These are phyloP conservation scores for Bos javanicus DNA, from an alignment of 2,113 vertebrate genomes.

Conservation along the genomic window DNA sequence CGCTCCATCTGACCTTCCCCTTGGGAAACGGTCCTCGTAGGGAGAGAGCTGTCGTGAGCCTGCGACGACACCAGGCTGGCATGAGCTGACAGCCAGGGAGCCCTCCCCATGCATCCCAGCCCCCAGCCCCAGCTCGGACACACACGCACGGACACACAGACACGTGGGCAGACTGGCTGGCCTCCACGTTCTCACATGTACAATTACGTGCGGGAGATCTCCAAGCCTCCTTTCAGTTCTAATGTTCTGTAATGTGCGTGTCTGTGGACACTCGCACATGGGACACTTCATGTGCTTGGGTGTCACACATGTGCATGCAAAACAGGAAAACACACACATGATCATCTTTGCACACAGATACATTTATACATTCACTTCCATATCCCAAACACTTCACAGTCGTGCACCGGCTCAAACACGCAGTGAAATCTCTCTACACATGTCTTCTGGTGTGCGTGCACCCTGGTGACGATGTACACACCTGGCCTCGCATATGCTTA, in stretches of 20 bases:
- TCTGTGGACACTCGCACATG: fast-evolving
- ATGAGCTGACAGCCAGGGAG: neutral
- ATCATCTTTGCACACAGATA: neutral
- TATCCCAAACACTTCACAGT: no score
- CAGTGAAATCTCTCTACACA: neutral
- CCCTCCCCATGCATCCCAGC: fast-evolving
- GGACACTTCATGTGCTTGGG: neutral
- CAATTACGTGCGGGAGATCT: fast-evolving
- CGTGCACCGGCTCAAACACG: neutral
- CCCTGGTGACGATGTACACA: neutral
- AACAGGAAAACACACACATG: neutral
- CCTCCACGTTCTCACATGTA: fast-evolving
- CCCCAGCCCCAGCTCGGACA: fast-evolving
- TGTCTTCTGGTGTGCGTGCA: fast-evolving
- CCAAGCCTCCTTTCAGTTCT: neutral
- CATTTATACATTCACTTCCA: no score
- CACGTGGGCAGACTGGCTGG: neutral
- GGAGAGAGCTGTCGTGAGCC: neutral
- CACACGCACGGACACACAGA: fast-evolving
- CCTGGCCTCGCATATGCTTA: neutral
- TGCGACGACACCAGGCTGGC: fast-evolving
- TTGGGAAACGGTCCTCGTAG: fast-evolving
- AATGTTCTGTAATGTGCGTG: fast-evolving
- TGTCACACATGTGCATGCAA: fast-evolving
- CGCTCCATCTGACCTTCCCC: neutral